These are phyloP conservation scores for Theonella swinhoei DNA, from an alignment of 37 sponge, comb jelly and placozoan species.

Conservation along the genomic window DNA sequence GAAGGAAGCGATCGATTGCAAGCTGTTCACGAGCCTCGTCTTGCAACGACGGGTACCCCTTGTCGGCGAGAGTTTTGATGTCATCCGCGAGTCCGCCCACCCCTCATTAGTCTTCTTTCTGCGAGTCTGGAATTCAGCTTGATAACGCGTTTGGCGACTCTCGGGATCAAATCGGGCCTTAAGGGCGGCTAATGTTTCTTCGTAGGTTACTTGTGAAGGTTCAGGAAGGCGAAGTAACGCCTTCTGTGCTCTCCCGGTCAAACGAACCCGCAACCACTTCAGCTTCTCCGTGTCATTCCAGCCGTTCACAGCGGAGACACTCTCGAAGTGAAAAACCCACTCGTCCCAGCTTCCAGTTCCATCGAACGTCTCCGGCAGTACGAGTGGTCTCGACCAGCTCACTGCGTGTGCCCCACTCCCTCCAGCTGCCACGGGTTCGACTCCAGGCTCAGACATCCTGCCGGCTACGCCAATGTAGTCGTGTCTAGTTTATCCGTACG, in stretches of 20 bases:
- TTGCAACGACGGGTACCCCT: constrained; percentile 3
- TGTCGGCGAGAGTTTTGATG: neutral
- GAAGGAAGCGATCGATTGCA: neutral
- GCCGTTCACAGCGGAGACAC: constrained; percentile 14
- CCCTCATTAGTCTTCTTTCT: neutral
- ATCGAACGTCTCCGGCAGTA: constrained; percentile 2
- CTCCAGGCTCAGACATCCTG: no score
- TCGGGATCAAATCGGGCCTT: constrained; percentile 13
- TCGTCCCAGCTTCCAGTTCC: constrained; percentile 36
- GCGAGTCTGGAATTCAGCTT: neutral
- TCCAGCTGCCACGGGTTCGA: no score
- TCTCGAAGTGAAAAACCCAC: constrained; percentile 28
- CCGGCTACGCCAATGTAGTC: no score
- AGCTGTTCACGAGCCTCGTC: constrained; percentile 8
- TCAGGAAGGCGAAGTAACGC: constrained; percentile 20
- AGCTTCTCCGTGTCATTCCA: constrained; percentile 20
- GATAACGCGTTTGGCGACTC: neutral
- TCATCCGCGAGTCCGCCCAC: neutral
- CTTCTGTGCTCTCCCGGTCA: constrained; percentile 15
- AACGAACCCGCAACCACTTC: constrained; percentile 23
- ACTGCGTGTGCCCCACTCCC: no score
- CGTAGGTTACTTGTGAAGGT: neutral
- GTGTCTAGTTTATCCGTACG: no score
- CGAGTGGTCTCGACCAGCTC: no score
- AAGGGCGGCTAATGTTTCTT: neutral